A percentile compares a stretch with the other conserved stretches of the same genome.
phyloP scores from a whole-genome alignment of 2,113 vertebrate species.

The Tautogolabrus adspersus region DNA sequence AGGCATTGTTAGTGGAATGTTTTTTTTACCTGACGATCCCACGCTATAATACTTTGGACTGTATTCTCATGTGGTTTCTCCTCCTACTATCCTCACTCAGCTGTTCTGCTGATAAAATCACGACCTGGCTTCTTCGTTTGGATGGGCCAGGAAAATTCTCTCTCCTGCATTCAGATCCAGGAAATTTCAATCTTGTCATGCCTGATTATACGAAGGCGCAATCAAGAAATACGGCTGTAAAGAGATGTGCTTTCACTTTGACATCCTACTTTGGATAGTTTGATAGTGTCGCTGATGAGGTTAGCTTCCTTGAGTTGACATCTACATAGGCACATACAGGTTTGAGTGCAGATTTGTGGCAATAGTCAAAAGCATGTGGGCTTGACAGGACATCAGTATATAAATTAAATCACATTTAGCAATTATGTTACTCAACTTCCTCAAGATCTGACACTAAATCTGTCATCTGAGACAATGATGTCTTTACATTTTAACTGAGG shows the following conservation, averaged over 20 bases:
- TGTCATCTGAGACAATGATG: background rate
- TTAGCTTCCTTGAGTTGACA: background rate
- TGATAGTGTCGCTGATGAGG: background rate
- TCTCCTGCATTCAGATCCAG: conserved; percentile 21
- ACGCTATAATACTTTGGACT: conserved; percentile 59
- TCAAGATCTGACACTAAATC: background rate
- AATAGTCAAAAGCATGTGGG: background rate
- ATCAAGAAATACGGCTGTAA: background rate
- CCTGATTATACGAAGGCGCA: background rate
- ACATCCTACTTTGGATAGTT: background rate
- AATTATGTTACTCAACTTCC: background rate
- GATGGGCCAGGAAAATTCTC: conserved; percentile 38
- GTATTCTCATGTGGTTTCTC: conserved; percentile 44
- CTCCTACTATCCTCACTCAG: conserved; percentile 43
- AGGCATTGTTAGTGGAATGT: conserved; percentile 57
- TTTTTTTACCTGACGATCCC: conserved; percentile 44
- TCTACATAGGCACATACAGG: background rate
- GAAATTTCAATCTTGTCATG: conserved; percentile 9
- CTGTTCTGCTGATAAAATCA: conserved; percentile 64
- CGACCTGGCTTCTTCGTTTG: conserved; percentile 15
- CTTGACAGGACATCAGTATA: background rate
- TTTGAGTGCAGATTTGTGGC: background rate
- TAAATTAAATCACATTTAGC: background rate
- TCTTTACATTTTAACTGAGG: no score
- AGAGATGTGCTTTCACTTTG: background rate